Evolutionary conservation across 2,113 vertebrate genomes (phyloP).

Genomic region (Morphnarchus princeps): DNA sequence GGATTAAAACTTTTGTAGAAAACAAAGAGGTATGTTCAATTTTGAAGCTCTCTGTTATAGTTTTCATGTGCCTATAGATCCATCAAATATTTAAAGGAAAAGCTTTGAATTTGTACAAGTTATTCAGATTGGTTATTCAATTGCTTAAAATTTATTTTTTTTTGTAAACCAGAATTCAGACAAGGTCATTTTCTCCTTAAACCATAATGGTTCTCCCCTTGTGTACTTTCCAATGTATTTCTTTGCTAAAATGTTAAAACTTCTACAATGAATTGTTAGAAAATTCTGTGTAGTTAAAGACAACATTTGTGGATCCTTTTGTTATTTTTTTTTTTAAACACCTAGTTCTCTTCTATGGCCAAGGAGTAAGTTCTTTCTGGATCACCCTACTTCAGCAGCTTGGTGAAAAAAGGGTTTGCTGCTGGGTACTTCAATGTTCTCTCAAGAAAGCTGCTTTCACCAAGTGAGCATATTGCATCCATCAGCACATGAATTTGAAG

Average conservation of each 20-base stretch:
- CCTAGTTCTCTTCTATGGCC: background rate
- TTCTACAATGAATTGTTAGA: background rate
- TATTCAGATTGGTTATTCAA: background rate
- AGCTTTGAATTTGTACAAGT: background rate
- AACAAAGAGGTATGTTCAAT: background rate
- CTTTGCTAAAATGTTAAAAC: background rate
- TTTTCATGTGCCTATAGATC: rapidly evolving
- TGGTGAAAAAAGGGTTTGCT: background rate
- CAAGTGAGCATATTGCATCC: background rate
- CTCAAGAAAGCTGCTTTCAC: background rate
- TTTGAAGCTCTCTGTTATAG: background rate
- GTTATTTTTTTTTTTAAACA: background rate
- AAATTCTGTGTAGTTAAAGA: background rate
- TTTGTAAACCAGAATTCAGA: background rate
- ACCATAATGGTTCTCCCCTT: too few species aligned
- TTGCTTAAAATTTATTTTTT: background rate
- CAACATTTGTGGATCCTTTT: rapidly evolving
- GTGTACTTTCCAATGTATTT: background rate
- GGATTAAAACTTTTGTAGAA: background rate
- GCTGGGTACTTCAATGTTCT: background rate
- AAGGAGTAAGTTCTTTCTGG: background rate
- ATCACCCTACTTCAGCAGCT: background rate
- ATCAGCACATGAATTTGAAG: background rate
- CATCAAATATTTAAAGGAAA: background rate
- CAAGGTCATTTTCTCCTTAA: background rate